Evolutionary conservation across 1,140 invertebrate species (phyloP), one percentile per base, ranked within the genome.

Genomic region (Heterodera carotae): DNA sequence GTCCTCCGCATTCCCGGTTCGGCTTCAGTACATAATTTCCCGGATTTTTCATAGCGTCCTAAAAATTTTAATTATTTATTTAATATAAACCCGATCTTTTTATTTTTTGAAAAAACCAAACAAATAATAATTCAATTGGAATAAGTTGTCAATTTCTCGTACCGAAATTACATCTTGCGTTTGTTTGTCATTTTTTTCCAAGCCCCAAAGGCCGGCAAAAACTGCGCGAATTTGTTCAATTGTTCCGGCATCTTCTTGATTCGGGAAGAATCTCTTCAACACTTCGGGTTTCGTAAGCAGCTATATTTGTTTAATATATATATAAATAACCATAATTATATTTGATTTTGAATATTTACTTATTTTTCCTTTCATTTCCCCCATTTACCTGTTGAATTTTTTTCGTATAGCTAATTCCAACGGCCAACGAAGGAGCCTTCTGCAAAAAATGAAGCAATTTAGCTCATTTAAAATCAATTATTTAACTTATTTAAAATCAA

Each of bases 1-100:
- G 94, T 6, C 90, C 90, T 87, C 80, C 76, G 75, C 84, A 83
- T 90, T 99, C 97, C 68, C 96, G 91, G 88, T 99, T 96, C 2
- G 97, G 97, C 89, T 99, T 99, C 69, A 99, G 88, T 15, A 99
- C 97, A 90, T 91, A 98, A 59, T 92, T 92, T 60, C 92, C 91
- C 1, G 96, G 94, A 82, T 93, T 90, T 59, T 91, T 89, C 0
- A 96, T 85, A 0, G 93, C 96, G 91, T 93, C 92, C 82, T 92
- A 90, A 22, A 69, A 69, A 33, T 33, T n/a, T n/a, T n/a, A n/a
- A n/a, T 34, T 15, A 8, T 15, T 15, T 4, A 29, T n/a, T 48
- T 48, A 3, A 69, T 33, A 69, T 2, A 10, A 10, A 10, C 39
- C 39, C 39, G 2, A 43, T 10, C 39, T 43, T 43, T 43, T 1